phyloP scores from a whole-genome alignment of 2,888 invertebrate species.

The Belgica antarctica region DNA sequence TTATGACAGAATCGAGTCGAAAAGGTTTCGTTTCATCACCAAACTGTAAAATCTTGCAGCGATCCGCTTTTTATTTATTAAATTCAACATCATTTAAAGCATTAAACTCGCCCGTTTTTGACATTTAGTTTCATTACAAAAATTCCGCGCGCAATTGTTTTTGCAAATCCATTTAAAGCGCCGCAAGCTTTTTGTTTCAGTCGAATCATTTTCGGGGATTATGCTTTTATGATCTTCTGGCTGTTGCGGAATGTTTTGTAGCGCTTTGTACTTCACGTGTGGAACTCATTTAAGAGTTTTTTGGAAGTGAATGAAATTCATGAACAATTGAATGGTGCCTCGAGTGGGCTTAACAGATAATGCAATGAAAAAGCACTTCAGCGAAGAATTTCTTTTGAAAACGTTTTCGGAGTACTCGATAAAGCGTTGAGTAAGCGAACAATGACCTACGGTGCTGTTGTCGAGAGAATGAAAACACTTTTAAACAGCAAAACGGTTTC shows the following conservation, averaged over 20 bases:
- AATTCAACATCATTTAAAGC: background rate
- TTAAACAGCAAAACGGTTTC: background rate
- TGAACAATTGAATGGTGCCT: conserved; percentile 8
- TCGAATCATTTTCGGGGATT: conserved; percentile 7
- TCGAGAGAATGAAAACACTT: background rate
- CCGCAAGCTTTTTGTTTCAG: background rate
- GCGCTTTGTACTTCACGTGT: background rate
- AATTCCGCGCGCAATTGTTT: background rate
- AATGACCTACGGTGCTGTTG: background rate
- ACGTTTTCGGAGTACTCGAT: background rate
- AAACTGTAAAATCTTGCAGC: background rate
- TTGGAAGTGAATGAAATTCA: conserved; percentile 5
- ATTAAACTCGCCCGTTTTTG: background rate
- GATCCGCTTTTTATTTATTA: background rate
- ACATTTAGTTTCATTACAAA: background rate
- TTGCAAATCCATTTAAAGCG: background rate
- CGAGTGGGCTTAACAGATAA: background rate
- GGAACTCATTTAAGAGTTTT: conserved; percentile 2
- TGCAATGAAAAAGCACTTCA: too few relatives aligned
- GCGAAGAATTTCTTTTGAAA: background rate
- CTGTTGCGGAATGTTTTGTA: background rate
- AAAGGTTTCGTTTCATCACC: too few relatives aligned
- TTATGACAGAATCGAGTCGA: background rate
- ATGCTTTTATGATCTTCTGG: conserved; percentile 2
- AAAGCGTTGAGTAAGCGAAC: background rate